These are phyloP conservation scores for Drosophila flavopinicola DNA, from an alignment of 2,888 invertebrate genomes.

Conservation along the genomic window DNA sequence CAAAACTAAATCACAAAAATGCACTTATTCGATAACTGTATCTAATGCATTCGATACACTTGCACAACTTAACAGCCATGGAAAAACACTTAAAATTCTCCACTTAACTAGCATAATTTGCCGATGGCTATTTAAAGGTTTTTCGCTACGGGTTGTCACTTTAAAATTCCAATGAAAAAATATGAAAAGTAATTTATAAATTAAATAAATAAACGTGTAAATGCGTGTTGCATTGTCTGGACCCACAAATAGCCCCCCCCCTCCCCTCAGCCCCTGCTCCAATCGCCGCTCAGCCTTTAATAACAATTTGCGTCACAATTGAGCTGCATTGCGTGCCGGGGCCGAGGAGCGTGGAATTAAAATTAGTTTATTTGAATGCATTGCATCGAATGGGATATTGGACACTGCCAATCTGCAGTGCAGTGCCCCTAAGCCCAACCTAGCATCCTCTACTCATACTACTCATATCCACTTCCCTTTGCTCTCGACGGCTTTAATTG, in stretches of 20 bases:
- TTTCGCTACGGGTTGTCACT: slow-evolving; percentile 12
- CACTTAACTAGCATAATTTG: slow-evolving; percentile 51
- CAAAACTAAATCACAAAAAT: too few relatives aligned
- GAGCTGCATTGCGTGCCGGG: slow-evolving; percentile 70
- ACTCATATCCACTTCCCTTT: neutral
- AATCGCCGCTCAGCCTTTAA: too few relatives aligned
- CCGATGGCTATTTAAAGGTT: slow-evolving; percentile 35
- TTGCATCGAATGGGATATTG: slow-evolving; percentile 49
- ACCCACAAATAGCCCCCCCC: slow-evolving; percentile 4
- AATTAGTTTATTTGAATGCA: slow-evolving; percentile 75
- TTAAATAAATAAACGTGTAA: slow-evolving; percentile 41
- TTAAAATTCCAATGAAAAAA: slow-evolving; percentile 31
- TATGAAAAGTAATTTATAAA: slow-evolving; percentile 41
- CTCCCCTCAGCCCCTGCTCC: neutral
- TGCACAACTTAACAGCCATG: too few relatives aligned
- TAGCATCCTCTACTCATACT: too few relatives aligned
- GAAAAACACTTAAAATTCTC: neutral
- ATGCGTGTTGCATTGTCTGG: slow-evolving; percentile 8
- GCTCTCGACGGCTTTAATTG: slow-evolving; percentile 32
- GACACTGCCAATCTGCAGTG: slow-evolving; percentile 20
- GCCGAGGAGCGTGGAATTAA: slow-evolving; percentile 68
- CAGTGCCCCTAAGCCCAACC: neutral
- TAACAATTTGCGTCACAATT: slow-evolving; percentile 63
- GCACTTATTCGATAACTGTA: too few relatives aligned
- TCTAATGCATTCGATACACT: too few relatives aligned